Conservation (phyloP, 1,140 invertebrate species). For the Aplysia californica region DNA sequence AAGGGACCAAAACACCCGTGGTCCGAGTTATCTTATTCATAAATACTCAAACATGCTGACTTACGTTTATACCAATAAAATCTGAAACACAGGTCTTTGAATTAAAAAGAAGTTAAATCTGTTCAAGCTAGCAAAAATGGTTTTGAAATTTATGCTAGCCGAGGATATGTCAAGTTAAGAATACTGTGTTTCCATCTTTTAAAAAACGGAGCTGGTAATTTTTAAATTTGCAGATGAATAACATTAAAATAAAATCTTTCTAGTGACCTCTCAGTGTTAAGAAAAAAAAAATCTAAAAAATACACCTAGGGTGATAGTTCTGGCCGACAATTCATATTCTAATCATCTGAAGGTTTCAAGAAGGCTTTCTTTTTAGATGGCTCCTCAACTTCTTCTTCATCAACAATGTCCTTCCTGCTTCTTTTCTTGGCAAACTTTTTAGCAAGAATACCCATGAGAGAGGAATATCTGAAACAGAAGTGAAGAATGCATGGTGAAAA, state of each 20-base stretch:
- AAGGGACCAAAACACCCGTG: neutral
- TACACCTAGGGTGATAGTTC: neutral
- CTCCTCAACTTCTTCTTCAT: neutral
- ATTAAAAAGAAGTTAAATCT: too few species aligned
- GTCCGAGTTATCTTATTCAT: neutral
- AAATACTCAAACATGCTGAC: neutral
- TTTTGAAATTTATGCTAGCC: too few species aligned
- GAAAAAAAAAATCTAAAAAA: neutral
- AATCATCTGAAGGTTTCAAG: neutral
- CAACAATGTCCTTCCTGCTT: neutral
- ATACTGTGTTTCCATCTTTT: neutral
- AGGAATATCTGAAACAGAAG: slow-evolving; percentile 14
- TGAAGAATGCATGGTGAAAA: too few species aligned
- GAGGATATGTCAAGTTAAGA: neutral
- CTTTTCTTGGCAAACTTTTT: slow-evolving; percentile 20
- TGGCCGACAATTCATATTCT: too few species aligned
- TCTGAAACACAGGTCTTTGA: too few species aligned
- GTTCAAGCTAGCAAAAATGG: too few species aligned
- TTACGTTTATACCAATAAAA: neutral
- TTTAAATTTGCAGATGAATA: neutral
- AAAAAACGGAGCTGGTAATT: neutral
- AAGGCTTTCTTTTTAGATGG: slow-evolving; percentile 1
- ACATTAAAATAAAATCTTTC: neutral
- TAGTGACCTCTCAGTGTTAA: neutral
- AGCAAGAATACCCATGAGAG: slow-evolving; percentile 14